Evolutionary conservation across 1,140 invertebrate species (phyloP).

Genomic region (Eueides isabella): DNA sequence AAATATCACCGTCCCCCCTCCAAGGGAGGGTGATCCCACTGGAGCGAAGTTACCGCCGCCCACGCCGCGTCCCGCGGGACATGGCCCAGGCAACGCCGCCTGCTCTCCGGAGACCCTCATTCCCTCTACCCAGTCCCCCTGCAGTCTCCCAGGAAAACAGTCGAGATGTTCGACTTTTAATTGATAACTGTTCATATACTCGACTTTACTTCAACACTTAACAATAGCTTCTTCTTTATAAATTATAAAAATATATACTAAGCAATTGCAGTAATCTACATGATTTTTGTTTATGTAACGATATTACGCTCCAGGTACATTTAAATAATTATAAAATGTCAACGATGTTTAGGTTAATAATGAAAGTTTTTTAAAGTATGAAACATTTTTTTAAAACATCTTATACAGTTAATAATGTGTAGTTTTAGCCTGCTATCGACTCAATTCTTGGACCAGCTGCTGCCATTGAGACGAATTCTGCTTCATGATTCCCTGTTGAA

Average conservation of each 20-base stretch:
- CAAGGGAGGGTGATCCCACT: constrained; percentile 60
- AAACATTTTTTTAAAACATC: neutral
- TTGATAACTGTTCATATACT: constrained; percentile 59
- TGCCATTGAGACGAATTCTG: constrained; percentile 44
- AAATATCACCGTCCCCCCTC: constrained; percentile 71
- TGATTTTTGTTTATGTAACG: too few relatives aligned
- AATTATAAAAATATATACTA: too few relatives aligned
- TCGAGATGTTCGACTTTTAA: constrained; percentile 72
- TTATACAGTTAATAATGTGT: neutral
- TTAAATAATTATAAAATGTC: neutral
- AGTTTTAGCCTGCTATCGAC: neutral
- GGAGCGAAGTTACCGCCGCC: constrained; percentile 75
- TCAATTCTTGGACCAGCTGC: constrained; percentile 35
- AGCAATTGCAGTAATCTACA: too few relatives aligned
- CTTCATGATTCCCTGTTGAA: constrained; percentile 54
- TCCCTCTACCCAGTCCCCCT: constrained; percentile 50
- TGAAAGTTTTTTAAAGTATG: too few relatives aligned
- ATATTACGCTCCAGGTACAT: too few relatives aligned
- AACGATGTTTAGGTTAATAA: neutral
- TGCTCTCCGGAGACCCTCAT: constrained; percentile 61
- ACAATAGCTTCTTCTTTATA: too few relatives aligned
- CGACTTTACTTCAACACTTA: constrained; percentile 1
- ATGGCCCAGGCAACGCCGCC: constrained; percentile 70
- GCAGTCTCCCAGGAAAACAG: constrained; percentile 68
- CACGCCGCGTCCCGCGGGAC: constrained; percentile 66